Evolutionary conservation across 2,113 vertebrate genomes (phyloP).

Genomic region (Orientallactaga bullata): DNA sequence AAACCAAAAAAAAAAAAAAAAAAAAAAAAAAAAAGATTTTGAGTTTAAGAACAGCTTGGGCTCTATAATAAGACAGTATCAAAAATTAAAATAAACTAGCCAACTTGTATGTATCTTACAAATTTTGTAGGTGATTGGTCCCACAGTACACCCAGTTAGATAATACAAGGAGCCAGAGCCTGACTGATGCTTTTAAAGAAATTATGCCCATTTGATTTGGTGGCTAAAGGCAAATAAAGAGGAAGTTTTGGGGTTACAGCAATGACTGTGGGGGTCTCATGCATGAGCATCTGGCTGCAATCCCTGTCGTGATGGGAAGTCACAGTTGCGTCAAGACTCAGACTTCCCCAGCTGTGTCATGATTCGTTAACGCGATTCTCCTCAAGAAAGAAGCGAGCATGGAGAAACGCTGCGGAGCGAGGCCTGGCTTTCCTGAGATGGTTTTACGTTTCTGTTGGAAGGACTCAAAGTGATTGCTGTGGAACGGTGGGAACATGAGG

Average conservation of each 20-base stretch:
- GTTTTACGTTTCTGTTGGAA: slow-evolving; percentile 76
- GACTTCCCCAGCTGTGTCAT: slow-evolving; percentile 46
- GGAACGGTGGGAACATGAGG: slow-evolving; percentile 70
- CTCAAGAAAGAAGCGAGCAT: slow-evolving; percentile 55
- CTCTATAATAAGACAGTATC: neutral
- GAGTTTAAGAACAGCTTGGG: neutral
- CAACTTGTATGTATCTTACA: neutral
- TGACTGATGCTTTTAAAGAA: neutral
- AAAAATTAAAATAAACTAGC: neutral
- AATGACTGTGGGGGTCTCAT: neutral
- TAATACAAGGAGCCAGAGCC: neutral
- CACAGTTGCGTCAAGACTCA: neutral
- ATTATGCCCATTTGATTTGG: neutral
- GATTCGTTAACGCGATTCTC: slow-evolving; percentile 49
- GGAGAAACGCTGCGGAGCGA: slow-evolving; percentile 67
- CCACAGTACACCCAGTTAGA: neutral
- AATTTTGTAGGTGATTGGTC: neutral
- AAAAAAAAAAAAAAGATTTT: no score
- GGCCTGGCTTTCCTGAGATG: slow-evolving; percentile 65
- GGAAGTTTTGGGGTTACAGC: neutral
- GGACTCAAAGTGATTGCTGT: slow-evolving; percentile 61
- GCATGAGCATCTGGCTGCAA: neutral
- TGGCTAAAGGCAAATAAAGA: neutral
- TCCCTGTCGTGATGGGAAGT: neutral
- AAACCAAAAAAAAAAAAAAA: no score